Evolutionary conservation across 2,888 invertebrate genomes (phyloP), one percentile per base, ranked within the genome.

Genomic region (Enchytraeus crypticus): DNA sequence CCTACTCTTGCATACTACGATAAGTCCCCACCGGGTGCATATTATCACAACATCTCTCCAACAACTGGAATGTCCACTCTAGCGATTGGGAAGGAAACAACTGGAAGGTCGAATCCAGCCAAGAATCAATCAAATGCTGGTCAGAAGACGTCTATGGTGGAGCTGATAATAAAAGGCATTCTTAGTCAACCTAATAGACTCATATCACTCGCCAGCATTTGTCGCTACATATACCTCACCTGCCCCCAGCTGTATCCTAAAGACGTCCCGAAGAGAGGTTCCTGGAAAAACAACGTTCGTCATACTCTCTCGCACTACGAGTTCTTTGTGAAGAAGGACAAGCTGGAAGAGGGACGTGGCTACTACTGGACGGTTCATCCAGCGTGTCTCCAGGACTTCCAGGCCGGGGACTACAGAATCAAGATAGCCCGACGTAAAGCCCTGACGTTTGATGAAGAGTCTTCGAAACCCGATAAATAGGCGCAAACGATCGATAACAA

Each of bases 361-460:
- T 55, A 38, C 55, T 55, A 38, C 55, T 55, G 55, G 55, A 55
- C 21, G 21, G 23, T 55, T n/a, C 55, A 55, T 43, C 38, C 33
- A 2, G 55, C 43, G 23, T 55, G 55, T 5, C 26, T 55, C 38
- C 23, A 38, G 23, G 26, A 21, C 26, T 55, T 55, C 55, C 38
- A 26, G 34, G 8, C 55, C 26, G 55, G 55, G 5, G 55, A 55
- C 55, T 38, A 30, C 55, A 34, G 34, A 11, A 53, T 53, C 53
- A 53, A 53, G 53, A 32, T 23, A n/a, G 43, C 34, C 21, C 55
- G 55, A 3, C 34, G 32, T 30, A 32, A 27, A 18, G 53, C 32
- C 14, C 53, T 30, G 53, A 23, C 23, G 27, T 29, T 53, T n/a
- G n/a, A n/a, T n/a, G n/a, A n/a, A n/a, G n/a, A n/a, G n/a, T n/a